Evolutionary conservation across 2,797 vertebrate species (phyloP), one percentile per base, ranked within the genome.

Genomic region (Crenuchus spilurus): DNA sequence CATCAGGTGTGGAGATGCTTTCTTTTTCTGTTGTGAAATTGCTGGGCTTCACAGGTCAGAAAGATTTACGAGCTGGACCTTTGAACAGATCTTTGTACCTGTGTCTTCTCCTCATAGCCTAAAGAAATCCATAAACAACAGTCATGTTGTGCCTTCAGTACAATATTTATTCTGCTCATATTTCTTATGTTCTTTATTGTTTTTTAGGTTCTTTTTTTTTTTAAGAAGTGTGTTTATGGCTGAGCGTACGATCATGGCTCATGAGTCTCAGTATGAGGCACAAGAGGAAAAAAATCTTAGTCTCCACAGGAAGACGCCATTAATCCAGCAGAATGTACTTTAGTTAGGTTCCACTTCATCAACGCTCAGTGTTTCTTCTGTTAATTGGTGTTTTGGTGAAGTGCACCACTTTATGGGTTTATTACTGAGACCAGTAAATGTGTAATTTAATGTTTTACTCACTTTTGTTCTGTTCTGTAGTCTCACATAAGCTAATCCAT

Each of bases 21-120:
- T 10, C 24, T n/a, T 20, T 48, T 6, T 54, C 30, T 20, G 68
- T 4, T 30, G 70, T 51, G n/a, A 18, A 33, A 51, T 35, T 41
- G 69, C 60, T 26, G 55, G 42, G 70, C 35, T 52, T 72, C 64
- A 60, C 11, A 51, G 33, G 73, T 60, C 55, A 72, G 35, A 58
- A 11, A 51, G 54, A 76, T 76, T 76, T 80, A 76, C 41, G 70
- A 39, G 35, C n/a, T 70, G 16, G 39, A 28, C 39, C 18, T 44
- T 31, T 61, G 48, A 58, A 48, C 24, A 52, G 20, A 28, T 61
- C 13, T 61, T n/a, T n/a, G n/a, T n/a, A n/a, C n/a, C n/a, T n/a
- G n/a, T n/a, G n/a, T n/a, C n/a, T n/a, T n/a, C n/a, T n/a, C n/a
- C n/a, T n/a, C n/a, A n/a, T n/a, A n/a, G n/a, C 33, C 8, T 35